These are phyloP conservation scores for Uria lomvia DNA, from an alignment of 2,113 vertebrate genomes.

Conservation along the genomic window DNA sequence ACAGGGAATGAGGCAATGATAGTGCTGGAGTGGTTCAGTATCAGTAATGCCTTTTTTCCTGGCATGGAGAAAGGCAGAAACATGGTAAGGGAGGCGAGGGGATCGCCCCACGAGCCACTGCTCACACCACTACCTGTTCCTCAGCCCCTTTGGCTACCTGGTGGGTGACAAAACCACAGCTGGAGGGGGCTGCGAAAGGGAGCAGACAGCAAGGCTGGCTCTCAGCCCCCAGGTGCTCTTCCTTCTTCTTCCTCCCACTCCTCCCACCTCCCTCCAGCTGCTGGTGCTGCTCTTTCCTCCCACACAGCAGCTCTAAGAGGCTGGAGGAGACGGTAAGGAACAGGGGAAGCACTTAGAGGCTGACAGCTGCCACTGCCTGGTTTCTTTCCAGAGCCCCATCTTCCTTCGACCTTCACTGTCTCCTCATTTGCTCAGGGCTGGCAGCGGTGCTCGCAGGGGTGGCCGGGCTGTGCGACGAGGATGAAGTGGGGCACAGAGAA, in stretches of 20 bases:
- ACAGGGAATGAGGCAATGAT: not conserved
- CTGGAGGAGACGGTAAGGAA: constrained; percentile 42
- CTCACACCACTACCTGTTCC: not conserved
- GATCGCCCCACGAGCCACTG: not conserved
- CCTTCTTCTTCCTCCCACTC: constrained; percentile 59
- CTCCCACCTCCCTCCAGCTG: constrained; percentile 61
- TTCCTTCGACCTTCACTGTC: not conserved
- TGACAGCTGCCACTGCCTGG: constrained; percentile 35
- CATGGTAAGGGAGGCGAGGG: accelerated
- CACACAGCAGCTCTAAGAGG: constrained; percentile 50
- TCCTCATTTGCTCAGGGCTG: not conserved
- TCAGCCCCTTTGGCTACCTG: not conserved
- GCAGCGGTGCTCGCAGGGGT: not conserved
- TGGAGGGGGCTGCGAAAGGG: not conserved
- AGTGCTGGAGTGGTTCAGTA: not conserved
- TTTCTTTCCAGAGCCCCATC: constrained; percentile 5
- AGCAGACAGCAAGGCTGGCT: not conserved
- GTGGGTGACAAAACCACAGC: not conserved
- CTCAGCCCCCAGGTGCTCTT: constrained; percentile 47
- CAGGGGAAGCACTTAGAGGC: constrained; percentile 24
- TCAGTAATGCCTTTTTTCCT: not conserved
- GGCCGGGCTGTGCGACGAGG: accelerated
- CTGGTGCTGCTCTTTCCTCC: constrained; percentile 62
- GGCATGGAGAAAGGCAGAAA: not conserved
- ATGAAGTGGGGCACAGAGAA: not conserved